These are phyloP conservation scores for Cnemophilus loriae DNA, from an alignment of 2,113 vertebrate species.

Conservation along the genomic window DNA sequence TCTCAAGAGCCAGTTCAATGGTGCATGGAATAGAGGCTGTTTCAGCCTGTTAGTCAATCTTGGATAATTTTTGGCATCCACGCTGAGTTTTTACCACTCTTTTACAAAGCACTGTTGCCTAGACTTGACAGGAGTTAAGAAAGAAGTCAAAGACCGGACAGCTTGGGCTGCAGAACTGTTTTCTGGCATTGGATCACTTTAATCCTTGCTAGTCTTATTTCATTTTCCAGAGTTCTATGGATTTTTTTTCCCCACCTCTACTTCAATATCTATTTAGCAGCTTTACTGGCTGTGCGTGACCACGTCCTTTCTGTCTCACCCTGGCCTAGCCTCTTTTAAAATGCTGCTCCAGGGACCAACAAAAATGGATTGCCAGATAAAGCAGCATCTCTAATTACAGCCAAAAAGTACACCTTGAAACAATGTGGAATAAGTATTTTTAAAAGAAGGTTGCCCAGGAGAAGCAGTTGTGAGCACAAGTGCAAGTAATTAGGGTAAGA, in stretches of 20 bases:
- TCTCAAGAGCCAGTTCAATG: neutral
- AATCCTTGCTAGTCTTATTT: neutral
- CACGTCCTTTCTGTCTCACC: neutral
- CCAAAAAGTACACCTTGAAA: neutral
- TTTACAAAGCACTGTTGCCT: neutral
- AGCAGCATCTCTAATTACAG: neutral
- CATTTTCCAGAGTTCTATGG: neutral
- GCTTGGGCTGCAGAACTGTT: neutral
- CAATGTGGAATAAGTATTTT: neutral
- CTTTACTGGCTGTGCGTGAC: neutral
- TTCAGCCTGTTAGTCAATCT: neutral
- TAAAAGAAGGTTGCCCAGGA: neutral
- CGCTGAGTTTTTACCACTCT: neutral
- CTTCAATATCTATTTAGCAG: neutral
- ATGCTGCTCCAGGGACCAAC: neutral
- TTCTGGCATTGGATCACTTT: neutral
- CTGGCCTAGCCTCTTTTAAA: neutral
- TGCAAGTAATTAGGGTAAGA: neutral
- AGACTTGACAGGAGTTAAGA: neutral
- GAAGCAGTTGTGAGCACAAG: neutral
- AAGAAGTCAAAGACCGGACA: neutral
- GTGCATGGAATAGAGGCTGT: neutral
- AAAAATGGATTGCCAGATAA: neutral
- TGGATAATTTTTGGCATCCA: slow-evolving; percentile 6
- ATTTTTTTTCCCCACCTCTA: neutral